These are phyloP conservation scores for Asobara japonica DNA, from an alignment of 1,140 invertebrate species.

Conservation along the genomic window DNA sequence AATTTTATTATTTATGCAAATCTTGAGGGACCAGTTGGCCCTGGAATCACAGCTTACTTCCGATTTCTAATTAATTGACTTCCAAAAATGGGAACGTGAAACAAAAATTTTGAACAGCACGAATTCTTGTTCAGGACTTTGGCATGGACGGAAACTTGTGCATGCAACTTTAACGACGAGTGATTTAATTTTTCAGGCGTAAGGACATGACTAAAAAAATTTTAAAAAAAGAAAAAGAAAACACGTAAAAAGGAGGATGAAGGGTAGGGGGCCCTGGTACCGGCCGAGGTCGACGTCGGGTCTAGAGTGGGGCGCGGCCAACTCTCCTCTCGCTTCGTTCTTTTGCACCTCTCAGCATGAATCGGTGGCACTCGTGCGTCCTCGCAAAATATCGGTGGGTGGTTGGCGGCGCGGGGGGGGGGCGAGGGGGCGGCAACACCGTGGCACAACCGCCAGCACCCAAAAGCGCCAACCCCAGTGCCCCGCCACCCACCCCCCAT, in stretches of 20 bases:
- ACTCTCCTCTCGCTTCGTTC: slow-evolving; percentile 7
- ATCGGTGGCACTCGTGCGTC: slow-evolving; percentile 26
- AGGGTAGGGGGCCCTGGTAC: background rate
- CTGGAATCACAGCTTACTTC: too few species aligned
- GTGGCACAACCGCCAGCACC: slow-evolving; percentile 39
- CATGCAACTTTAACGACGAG: background rate
- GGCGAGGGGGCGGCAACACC: background rate
- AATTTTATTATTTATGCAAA: background rate
- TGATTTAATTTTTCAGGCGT: slow-evolving; percentile 31
- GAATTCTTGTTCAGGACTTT: background rate
- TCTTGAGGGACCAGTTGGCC: too few species aligned
- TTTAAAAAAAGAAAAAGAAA: background rate
- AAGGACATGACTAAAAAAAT: too few species aligned
- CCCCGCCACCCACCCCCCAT: background rate
- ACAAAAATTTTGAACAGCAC: too few species aligned
- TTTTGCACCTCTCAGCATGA: slow-evolving; percentile 32
- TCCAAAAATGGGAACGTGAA: too few species aligned
- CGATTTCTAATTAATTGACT: too few species aligned
- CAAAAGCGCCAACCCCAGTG: slow-evolving; percentile 6
- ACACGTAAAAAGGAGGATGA: background rate
- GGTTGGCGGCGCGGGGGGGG: too few species aligned
- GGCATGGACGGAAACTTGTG: background rate
- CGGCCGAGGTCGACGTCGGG: slow-evolving; percentile 11
- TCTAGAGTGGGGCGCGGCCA: slow-evolving; percentile 3
- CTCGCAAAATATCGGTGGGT: slow-evolving; percentile 37